Base-by-base conservation (phyloP, 2,797 vertebrate genomes). In the Gobio occitaniae region DNA sequence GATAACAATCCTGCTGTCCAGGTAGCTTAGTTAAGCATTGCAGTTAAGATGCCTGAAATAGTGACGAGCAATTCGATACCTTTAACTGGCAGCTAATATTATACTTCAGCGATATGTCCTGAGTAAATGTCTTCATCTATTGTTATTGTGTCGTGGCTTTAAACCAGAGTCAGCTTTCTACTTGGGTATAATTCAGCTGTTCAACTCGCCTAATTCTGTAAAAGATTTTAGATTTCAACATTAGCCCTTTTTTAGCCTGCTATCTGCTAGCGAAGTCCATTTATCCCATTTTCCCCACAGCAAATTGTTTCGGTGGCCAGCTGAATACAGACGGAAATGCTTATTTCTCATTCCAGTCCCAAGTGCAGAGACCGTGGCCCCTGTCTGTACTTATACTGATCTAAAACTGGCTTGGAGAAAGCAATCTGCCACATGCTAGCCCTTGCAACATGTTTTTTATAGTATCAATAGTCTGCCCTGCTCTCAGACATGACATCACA, bases 321-420 rank as follows among this genome's bases (percentile, higher is more conserved):
- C 93, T 93, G 93, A 94, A 95, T 94, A 93, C 94, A 91, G 91
- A 93, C 95, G 94, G 95, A 96, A 96, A 95, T 94, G 93, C 94
- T 95, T 95, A 93, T 96, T 95, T 96, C 94, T 95, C 94, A 95
- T 95, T 95, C 91, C 90, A 92, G 92, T 95, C 94, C 95, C 94
- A 90, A 77, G 92, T 92, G 95, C 93, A 92, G 78, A 94, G 94
- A 93, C 93, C 93, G 86, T 91, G 94, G 94, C 95, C 95, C 91
- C 94, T 95, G 94, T 96, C 94, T 94, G 94, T 94, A 91, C 94
- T 89, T 90, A 88, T 89, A 86, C 90, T 83, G 88, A 82, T 90
- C 89, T 84, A 82, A 77, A 86, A 80, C 72, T 90, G 92, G 92
- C 91, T 82, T 87, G 87, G 90, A 92, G 91, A 95, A 95, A 95